Conservation (phyloP, 37 sponge, comb jelly and placozoan species). For the Diacarnus erythraeanus region DNA sequence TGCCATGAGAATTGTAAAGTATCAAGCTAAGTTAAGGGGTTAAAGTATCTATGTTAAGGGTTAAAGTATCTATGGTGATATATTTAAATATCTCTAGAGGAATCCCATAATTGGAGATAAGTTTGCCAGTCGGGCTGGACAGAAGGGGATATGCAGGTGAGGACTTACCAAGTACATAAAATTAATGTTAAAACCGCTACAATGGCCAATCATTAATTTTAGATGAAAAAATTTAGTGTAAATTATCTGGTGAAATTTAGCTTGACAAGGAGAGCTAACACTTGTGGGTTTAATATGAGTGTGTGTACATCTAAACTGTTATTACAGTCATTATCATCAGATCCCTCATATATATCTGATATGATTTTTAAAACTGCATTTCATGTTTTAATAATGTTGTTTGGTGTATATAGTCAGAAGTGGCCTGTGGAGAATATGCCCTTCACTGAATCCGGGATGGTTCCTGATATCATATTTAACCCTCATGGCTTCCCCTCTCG, state of each 20-base stretch:
- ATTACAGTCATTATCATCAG: background rate
- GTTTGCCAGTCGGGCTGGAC: constrained; percentile 98
- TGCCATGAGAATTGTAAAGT: too few relatives aligned
- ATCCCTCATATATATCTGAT: background rate
- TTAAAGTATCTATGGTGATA: background rate
- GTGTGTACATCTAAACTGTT: background rate
- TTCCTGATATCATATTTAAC: constrained; percentile 98
- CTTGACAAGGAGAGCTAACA: too few relatives aligned
- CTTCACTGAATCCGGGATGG: constrained; percentile 95
- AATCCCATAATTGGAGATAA: constrained; percentile 97
- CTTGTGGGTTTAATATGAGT: background rate
- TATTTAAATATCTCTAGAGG: constrained; percentile 42
- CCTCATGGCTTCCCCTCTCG: constrained; percentile 99
- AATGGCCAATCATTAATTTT: too few relatives aligned
- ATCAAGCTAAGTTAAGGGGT: too few relatives aligned
- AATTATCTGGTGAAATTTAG: too few relatives aligned
- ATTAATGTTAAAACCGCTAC: too few relatives aligned
- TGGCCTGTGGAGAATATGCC: constrained; percentile 98
- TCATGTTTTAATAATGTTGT: background rate
- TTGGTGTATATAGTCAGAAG: constrained; percentile 79
- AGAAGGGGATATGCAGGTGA: constrained; percentile 94
- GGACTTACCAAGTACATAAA: background rate
- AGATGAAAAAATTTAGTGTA: too few relatives aligned
- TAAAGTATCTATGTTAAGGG: too few relatives aligned
- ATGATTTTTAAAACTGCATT: background rate